Evolutionary conservation across 1,140 invertebrate species (phyloP).

Genomic region (Helicoverpa armigera): DNA sequence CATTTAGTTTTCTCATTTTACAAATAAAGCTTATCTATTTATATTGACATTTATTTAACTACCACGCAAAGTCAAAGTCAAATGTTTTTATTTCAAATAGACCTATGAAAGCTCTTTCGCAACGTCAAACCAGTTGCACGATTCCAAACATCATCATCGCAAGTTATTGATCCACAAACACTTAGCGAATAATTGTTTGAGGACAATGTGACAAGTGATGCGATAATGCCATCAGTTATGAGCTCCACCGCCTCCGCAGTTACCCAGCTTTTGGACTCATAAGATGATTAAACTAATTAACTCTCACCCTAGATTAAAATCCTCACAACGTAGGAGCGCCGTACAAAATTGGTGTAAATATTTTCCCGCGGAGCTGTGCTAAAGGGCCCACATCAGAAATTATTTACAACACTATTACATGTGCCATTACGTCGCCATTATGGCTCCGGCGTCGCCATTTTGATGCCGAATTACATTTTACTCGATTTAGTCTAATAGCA

Average conservation of each 20-base stretch:
- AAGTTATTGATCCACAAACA: neutral
- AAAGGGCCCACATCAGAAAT: slow-evolving; percentile 50
- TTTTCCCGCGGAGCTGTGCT: slow-evolving; percentile 11
- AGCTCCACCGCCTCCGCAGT: neutral
- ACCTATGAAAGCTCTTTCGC: no score
- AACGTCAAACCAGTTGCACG: neutral
- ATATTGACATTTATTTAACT: no score
- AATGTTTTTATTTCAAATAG: no score
- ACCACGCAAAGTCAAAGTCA: no score
- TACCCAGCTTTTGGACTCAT: neutral
- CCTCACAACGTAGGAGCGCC: neutral
- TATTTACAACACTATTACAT: slow-evolving; percentile 67
- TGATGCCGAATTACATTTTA: slow-evolving; percentile 64
- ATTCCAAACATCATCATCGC: neutral
- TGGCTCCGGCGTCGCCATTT: slow-evolving; percentile 56
- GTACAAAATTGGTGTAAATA: slow-evolving; percentile 28
- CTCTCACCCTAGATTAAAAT: slow-evolving; percentile 17
- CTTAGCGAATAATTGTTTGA: no score
- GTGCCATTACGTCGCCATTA: slow-evolving; percentile 68
- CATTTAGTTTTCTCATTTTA: neutral
- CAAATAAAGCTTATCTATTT: neutral
- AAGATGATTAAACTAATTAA: slow-evolving; percentile 47
- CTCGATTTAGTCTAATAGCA: slow-evolving; percentile 65
- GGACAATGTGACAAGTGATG: neutral
- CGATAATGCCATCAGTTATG: neutral